Evolutionary conservation across 2,888 invertebrate genomes (phyloP).

Genomic region (Pelosia muscerda): DNA sequence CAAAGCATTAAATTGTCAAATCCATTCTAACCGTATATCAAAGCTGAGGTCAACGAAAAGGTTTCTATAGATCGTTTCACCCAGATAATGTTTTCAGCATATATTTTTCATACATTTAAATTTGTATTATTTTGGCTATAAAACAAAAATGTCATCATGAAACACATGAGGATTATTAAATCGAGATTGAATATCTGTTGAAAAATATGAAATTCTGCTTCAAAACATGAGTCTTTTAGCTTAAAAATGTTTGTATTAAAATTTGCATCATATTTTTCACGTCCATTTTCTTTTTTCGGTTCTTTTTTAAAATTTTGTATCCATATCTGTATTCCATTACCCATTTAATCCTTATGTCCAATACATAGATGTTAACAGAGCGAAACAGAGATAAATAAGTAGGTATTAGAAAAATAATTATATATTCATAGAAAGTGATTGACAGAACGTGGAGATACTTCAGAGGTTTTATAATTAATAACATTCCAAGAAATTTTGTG

Average conservation of each 20-base stretch:
- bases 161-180: conserved; percentile 11
- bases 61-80: not conserved
- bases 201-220: not conserved
- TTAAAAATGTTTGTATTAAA: not conserved
- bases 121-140: conserved; percentile 11
- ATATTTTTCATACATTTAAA: conserved; percentile 1
- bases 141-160: not conserved
- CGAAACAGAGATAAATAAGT: not conserved
- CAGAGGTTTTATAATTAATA: no score
- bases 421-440: no score
- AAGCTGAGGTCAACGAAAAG: conserved; percentile 9
- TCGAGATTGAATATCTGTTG: conserved; percentile 6
- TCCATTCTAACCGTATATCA: conserved; percentile 11
- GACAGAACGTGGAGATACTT: no score
- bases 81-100: conserved; percentile 9
- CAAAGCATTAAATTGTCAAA: conserved; percentile 16
- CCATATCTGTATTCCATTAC: not conserved
- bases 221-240: not conserved
- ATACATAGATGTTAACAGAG: not conserved
- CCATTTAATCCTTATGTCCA: not conserved
- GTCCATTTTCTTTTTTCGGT: not conserved
- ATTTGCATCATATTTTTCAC: not conserved
- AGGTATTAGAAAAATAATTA: no score
- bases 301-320: no score
- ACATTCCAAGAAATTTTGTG: no score